Evolutionary conservation across 2,797 vertebrate genomes (phyloP).

Genomic region (Sebastes ruberrimus): DNA sequence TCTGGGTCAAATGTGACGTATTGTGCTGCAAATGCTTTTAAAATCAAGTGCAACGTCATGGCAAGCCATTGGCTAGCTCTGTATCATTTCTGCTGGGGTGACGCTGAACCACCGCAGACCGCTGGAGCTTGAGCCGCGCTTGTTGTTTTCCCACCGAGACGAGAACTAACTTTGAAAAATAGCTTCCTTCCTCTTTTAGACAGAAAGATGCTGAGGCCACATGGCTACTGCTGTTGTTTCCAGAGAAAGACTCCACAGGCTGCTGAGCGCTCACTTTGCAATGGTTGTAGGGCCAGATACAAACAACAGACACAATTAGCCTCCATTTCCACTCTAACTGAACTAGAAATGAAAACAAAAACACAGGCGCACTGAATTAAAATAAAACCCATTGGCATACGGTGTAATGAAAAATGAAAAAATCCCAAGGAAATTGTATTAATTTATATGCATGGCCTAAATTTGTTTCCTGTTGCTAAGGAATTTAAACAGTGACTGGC

Average conservation of each 20-base stretch:
- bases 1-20: conserved; percentile 59
- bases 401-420: conserved; percentile 59
- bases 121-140: neutral
- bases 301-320: conserved; percentile 28
- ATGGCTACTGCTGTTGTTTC: conserved; percentile 8
- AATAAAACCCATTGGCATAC: conserved; percentile 57
- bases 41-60: conserved; percentile 43
- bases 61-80: neutral
- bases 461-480: conserved; percentile 68
- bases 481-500: conserved; percentile 53
- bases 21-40: conserved; percentile 46
- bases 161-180: conserved; percentile 40
- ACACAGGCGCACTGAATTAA: conserved; percentile 42
- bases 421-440: conserved; percentile 66
- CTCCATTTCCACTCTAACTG: conserved; percentile 26
- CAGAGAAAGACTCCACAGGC: neutral
- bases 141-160: neutral
- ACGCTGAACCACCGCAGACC: conserved; percentile 4
- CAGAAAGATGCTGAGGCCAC: conserved; percentile 39
- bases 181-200: conserved; percentile 20
- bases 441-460: conserved; percentile 75
- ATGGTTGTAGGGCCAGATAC: conserved; percentile 32
- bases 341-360: conserved; percentile 60
- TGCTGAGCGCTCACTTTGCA: conserved; percentile 30
- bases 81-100: conserved; percentile 13